Percentiles rank a stretch among this genome's conserved stretches.
Evolutionary conservation across 1,140 invertebrate genomes (phyloP).

Genomic region (Polypedilum pembai): DNA sequence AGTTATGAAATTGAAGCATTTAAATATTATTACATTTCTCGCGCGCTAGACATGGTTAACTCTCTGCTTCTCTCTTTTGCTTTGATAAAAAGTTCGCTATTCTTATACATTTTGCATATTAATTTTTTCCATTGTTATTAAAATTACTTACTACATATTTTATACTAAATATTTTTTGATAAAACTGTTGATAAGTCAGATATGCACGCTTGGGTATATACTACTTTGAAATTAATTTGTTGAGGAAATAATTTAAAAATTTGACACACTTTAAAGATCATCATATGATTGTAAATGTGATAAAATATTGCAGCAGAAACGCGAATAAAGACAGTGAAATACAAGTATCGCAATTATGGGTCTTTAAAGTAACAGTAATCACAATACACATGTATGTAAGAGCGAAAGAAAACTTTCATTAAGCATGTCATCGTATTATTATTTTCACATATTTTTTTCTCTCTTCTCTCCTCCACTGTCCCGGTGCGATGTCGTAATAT

Average conservation of each 20-base stretch:
- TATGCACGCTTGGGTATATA: neutral
- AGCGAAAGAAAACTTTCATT: constrained; percentile 19
- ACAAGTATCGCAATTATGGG: constrained; percentile 12
- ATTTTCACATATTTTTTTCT: constrained; percentile 1
- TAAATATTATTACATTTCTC: no score
- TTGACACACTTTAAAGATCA: neutral
- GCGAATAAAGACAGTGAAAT: neutral
- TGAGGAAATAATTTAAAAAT: neutral
- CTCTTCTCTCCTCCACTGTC: neutral
- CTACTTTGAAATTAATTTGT: neutral
- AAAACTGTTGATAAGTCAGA: neutral
- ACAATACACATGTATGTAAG: neutral
- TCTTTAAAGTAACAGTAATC: neutral
- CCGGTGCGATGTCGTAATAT: constrained; percentile 3
- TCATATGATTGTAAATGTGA: constrained; percentile 4
- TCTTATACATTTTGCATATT: no score
- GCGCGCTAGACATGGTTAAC: no score
- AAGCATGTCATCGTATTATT: constrained; percentile 18
- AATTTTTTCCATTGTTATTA: no score
- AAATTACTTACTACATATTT: no score
- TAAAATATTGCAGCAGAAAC: neutral
- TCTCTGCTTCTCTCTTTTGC: no score
- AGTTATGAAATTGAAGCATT: no score
- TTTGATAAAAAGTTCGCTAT: no score
- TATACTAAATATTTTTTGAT: no score